Base-by-base conservation (phyloP, 1,140 invertebrate genomes). In the Drosophila seguyi region DNA sequence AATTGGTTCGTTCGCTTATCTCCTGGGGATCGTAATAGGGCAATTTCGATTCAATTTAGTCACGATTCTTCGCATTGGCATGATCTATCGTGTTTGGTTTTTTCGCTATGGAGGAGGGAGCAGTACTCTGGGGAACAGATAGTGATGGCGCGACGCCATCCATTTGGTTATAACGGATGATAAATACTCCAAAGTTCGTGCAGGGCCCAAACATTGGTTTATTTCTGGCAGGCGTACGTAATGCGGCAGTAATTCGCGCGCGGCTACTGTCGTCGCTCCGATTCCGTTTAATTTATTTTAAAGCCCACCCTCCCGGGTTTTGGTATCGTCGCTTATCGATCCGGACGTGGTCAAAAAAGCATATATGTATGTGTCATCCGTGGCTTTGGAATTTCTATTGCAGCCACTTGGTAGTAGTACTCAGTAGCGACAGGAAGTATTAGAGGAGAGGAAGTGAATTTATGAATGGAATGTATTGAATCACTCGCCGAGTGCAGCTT, bases 171-270 rank as follows among this genome's bases (percentile, higher is more conserved):
- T 39, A 44, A 31, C 31, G 52, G 58, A 79, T 90, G 85, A 90
- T 75, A 79, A 85, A 90, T 75, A 47, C 47, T 90, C 56, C 85
- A 90, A 90, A 90, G 85, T 90, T 66, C 81, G 62, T 6, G 44
- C 27, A 38, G 44, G 34, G 7, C 39, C 34, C 44, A 57, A 38
- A 7, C 44, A 44, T 25, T 34, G 50, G 34, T 73, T 71, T 87
- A 88, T 87, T 87, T 88, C 38, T 5, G 74, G 62, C 38, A 20
- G 20, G 18, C 65, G 69, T 71, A 73, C 84, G 84, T 83, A 86
- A 87, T 52, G 57, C 13, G 10, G 34, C 4, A 79, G 82, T 75
- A 61, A 65, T 78, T 63, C 27, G 42, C 42, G 20, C 27, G n/a
- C 25, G 36, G 52, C 39, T 50, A 36, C 31, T 50, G 67, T 52